A percentile compares a stretch with the other conserved stretches of the same genome.
These are phyloP conservation scores for Germaria angustata DNA, from an alignment of 2,888 invertebrate species.

Conservation along the genomic window DNA sequence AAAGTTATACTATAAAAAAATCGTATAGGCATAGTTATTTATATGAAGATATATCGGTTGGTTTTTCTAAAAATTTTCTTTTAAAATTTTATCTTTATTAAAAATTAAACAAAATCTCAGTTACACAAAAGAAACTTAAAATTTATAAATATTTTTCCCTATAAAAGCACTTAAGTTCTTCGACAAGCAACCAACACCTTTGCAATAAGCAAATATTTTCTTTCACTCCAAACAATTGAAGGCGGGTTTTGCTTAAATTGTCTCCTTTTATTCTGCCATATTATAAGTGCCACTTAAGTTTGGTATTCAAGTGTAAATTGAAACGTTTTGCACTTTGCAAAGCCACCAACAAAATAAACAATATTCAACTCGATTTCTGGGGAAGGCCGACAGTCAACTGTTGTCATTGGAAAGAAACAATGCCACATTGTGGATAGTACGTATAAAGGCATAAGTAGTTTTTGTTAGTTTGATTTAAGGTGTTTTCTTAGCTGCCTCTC, in stretches of 20 bases:
- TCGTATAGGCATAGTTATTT: no score
- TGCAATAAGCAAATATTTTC: constrained; percentile 39
- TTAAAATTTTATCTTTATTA: not conserved
- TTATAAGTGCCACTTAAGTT: constrained; percentile 63
- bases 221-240: constrained; percentile 33
- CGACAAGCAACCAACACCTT: constrained; percentile 25
- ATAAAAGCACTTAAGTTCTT: not conserved
- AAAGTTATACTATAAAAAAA: no score
- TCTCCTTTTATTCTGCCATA: constrained; percentile 21
- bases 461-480: constrained; percentile 8
- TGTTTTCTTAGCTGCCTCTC: constrained; percentile 20
- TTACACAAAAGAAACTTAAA: not conserved
- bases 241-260: constrained; percentile 8
- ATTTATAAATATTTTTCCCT: constrained; percentile 19
- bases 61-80: no score
- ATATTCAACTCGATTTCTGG: constrained; percentile 4
- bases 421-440: not conserved
- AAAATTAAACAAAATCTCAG: not conserved
- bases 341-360: constrained; percentile 47
- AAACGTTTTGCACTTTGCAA: constrained; percentile 56
- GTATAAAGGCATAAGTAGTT: not conserved
- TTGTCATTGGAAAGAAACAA: not conserved
- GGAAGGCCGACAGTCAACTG: not conserved
- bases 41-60: no score
- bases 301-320: constrained; percentile 66